Percentiles rank a stretch among this genome's conserved stretches.
Evolutionary conservation across 2,113 vertebrate genomes (phyloP).

Genomic region (Rhegmatorhina hoffmannsi): DNA sequence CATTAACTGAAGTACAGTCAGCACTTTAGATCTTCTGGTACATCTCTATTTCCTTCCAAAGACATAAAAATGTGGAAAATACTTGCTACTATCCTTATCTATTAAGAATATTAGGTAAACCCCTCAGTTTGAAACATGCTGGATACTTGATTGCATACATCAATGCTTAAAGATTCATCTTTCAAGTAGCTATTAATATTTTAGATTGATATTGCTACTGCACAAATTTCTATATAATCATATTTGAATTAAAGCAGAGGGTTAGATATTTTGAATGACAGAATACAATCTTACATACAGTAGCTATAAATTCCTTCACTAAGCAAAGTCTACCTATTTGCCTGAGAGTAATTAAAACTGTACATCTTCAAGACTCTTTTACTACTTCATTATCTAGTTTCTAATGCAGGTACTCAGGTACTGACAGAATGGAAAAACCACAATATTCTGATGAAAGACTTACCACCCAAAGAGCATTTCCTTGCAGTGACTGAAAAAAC

Average conservation of each 20-base stretch:
- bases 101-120: neutral
- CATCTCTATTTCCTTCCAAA: neutral
- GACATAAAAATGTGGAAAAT: neutral
- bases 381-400: neutral
- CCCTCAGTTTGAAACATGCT: neutral
- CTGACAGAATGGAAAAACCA: neutral
- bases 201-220: neutral
- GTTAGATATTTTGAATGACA: neutral
- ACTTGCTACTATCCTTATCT: neutral
- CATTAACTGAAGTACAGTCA: neutral
- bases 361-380: neutral
- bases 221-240: slow-evolving; percentile 3
- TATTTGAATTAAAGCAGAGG: slow-evolving; percentile 26
- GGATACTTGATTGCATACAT: neutral
- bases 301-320: neutral
- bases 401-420: neutral
- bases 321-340: neutral
- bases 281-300: neutral
- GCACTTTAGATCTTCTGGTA: neutral
- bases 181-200: neutral
- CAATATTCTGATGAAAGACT: neutral
- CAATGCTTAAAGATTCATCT: neutral
- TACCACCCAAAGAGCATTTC: neutral
- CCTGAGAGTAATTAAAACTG: neutral
- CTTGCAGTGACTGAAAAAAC: neutral